These are phyloP conservation scores for Calonectris borealis DNA, from an alignment of 2,113 vertebrate species.

Conservation along the genomic window DNA sequence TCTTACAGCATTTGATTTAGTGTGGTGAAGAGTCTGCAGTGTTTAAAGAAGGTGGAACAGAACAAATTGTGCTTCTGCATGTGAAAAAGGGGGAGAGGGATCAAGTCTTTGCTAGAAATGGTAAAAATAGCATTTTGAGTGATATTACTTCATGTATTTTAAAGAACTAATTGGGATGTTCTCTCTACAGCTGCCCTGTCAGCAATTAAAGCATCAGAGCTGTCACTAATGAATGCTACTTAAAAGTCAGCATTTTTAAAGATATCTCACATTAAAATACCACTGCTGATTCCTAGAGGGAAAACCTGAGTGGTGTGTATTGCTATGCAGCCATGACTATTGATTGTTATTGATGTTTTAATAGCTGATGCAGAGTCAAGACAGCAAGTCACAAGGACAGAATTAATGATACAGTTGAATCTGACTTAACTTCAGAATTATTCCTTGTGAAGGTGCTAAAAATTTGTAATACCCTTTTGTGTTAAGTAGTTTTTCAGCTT, in stretches of 20 bases:
- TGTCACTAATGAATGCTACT: conserved; percentile 30
- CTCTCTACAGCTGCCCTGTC: conserved; percentile 14
- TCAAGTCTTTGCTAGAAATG: background rate
- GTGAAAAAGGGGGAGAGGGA: background rate
- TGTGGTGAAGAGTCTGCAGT: background rate
- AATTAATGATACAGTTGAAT: background rate
- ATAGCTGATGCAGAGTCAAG: background rate
- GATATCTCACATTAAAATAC: background rate
- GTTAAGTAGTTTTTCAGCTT: background rate
- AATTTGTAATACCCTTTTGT: background rate
- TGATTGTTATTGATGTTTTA: background rate
- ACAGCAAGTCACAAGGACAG: background rate
- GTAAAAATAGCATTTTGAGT: conserved; percentile 46
- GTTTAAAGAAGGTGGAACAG: background rate
- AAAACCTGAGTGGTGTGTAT: background rate
- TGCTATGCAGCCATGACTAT: background rate
- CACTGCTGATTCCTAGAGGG: background rate
- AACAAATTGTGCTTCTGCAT: conserved; percentile 14
- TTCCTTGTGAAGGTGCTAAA: background rate
- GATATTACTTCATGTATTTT: conserved; percentile 25
- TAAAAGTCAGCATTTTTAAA: conserved; percentile 44
- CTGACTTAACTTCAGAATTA: background rate
- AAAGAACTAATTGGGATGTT: conserved; percentile 31
- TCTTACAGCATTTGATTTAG: background rate
- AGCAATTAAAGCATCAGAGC: conserved; percentile 60